These are phyloP conservation scores for Nannospalax galili DNA, from an alignment of 2,113 vertebrate genomes.

Conservation along the genomic window DNA sequence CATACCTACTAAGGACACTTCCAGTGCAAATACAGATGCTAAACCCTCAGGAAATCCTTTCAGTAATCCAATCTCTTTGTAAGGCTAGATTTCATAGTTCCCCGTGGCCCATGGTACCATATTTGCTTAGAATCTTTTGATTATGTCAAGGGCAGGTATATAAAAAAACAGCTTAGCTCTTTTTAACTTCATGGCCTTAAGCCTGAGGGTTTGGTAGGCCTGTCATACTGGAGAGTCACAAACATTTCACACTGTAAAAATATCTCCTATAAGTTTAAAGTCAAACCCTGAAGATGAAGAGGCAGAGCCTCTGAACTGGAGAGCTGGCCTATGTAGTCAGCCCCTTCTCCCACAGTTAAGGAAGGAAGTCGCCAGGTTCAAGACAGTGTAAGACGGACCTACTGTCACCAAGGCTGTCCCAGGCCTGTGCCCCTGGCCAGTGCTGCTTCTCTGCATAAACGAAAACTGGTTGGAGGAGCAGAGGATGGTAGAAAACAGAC, in stretches of 20 bases:
- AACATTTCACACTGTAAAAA: not conserved
- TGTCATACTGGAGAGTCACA: not conserved
- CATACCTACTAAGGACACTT: not conserved
- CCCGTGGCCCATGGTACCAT: not conserved
- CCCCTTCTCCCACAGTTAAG: not conserved
- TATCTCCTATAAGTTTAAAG: constrained; percentile 7
- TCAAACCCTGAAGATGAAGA: constrained; percentile 31
- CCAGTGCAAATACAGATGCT: not conserved
- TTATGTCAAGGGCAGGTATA: not conserved
- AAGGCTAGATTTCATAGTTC: not conserved
- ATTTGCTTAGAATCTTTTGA: not conserved
- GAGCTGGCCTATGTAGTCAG: not conserved
- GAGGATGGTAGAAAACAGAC: not conserved
- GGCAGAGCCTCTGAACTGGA: not conserved
- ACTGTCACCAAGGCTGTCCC: not conserved
- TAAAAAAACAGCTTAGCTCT: not conserved
- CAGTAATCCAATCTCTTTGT: not conserved
- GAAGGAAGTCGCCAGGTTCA: not conserved
- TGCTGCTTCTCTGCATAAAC: not conserved
- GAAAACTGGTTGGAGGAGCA: not conserved
- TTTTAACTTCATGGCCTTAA: not conserved
- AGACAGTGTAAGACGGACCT: not conserved
- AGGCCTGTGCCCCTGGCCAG: not conserved
- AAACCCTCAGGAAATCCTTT: not conserved
- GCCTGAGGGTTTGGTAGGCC: not conserved